Base-by-base conservation (phyloP, 2,888 invertebrate species). In the Andrena chrysosceles region DNA sequence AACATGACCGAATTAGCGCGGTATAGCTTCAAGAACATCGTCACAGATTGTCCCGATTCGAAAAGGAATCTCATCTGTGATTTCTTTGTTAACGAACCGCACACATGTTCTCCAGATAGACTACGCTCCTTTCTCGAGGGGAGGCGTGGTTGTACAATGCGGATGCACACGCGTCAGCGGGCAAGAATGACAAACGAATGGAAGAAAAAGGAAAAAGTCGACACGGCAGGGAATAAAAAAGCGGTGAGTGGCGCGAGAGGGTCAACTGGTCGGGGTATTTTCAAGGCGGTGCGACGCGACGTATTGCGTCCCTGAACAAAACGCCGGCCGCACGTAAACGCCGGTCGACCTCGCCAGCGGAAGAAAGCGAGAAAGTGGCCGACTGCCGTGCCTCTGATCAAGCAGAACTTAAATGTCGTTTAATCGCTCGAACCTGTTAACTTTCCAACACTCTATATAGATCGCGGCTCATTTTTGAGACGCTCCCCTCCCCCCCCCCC, bases 301-400 rank as follows among this genome's bases (percentile, higher is more conserved):
- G 86, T 85, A 85, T 54, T 87, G 81, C 88, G 87, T 87, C 87
- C 87, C 90, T 90, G 91, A 90, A 91, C 78, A 72, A 85, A 86
- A 87, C 79, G 84, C 78, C 85, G 91, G 90, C 88, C 89, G 91
- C 77, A 77, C 85, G 76, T 77, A 85, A 84, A 87, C 84, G 87
- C 82, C 86, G 91, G 91, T 89, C 90, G 93, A 93, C 92, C 93
- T 92, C 92, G 91, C 89, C 83, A 87, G 85, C 85, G 86, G 89
- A 93, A 92, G 93, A 93, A 93, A 93, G 92, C 83, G 92, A 92
- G 93, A 93, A 93, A 93, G 93, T 90, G 88, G 78, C 80, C 75
- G 81, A 63, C 75, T 84, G 83, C 79, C 71, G 69, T 83, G 68
- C 74, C 71, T 59, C 81, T 66, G 79, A 56, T 72, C 63, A 67